phyloP scores from a whole-genome alignment of 2,113 vertebrate species.

The Manacus vitellinus region DNA sequence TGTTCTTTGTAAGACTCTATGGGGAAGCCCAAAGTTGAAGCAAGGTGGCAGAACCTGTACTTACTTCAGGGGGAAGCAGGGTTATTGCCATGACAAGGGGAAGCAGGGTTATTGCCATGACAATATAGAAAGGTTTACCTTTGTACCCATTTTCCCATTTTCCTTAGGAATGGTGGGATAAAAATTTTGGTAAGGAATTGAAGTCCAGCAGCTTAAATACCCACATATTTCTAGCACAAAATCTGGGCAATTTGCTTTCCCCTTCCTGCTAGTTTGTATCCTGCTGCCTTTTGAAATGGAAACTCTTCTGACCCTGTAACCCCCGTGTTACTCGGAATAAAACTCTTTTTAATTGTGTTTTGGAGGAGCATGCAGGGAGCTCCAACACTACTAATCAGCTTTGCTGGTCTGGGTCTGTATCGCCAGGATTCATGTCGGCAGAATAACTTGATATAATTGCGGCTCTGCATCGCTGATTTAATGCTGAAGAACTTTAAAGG shows the following conservation, averaged over 20 bases:
- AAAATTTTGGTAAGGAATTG: constrained; percentile 16
- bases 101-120: background rate
- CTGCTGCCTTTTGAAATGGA: constrained; percentile 73
- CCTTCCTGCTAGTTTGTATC: constrained; percentile 50
- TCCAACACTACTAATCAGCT: constrained; percentile 74
- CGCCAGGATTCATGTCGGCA: constrained; percentile 46
- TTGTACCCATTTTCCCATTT: constrained; percentile 9
- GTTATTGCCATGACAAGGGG: background rate
- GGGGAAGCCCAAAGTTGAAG: background rate
- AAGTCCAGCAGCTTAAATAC: constrained; percentile 34
- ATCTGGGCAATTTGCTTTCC: constrained; percentile 53
- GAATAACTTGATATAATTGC: constrained; percentile 65
- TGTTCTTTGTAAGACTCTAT: background rate
- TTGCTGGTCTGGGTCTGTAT: constrained; percentile 53
- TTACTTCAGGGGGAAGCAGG: background rate
- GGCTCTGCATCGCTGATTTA: constrained; percentile 32
- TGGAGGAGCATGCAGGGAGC: constrained; percentile 47
- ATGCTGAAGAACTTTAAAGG: constrained; percentile 49
- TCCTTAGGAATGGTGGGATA: background rate
- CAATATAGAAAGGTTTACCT: background rate
- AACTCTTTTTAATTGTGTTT: constrained; percentile 75
- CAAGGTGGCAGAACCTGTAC: background rate
- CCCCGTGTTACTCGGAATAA: constrained; percentile 63
- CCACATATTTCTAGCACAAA: constrained; percentile 41
- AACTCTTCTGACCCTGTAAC: constrained; percentile 72